Evolutionary conservation across 1,140 invertebrate species (phyloP).

Genomic region (Caenorhabditis remanei): DNA sequence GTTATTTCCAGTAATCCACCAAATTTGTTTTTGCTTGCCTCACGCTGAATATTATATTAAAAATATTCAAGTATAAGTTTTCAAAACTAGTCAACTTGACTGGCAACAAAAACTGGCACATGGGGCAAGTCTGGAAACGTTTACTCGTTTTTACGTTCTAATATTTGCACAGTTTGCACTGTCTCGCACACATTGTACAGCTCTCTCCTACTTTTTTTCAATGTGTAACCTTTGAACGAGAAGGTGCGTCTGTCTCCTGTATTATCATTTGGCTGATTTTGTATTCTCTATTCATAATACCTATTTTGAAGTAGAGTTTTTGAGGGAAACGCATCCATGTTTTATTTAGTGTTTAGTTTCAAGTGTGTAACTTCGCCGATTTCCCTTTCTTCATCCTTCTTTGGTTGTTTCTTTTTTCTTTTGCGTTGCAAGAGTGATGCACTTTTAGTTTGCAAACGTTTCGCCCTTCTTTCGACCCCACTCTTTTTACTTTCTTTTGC

Average conservation of each 20-base stretch:
- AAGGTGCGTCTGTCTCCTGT: neutral
- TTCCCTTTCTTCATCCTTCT: neutral
- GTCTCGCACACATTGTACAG: neutral
- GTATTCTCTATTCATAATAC: no score
- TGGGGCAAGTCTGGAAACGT: neutral
- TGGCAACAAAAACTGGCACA: neutral
- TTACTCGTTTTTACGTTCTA: conserved; percentile 31
- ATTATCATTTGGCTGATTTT: neutral
- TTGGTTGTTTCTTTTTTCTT: neutral
- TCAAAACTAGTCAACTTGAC: neutral
- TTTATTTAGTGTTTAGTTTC: no score
- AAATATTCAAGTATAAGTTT: neutral
- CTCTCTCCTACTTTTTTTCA: neutral
- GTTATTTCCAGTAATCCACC: no score
- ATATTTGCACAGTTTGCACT: conserved; percentile 32
- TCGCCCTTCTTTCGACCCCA: neutral
- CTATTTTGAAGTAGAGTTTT: no score
- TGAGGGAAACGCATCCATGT: no score
- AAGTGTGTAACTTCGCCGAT: no score
- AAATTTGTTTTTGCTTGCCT: no score
- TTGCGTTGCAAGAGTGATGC: conserved; percentile 9
- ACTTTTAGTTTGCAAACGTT: conserved; percentile 34
- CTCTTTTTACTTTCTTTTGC: conserved; percentile 10
- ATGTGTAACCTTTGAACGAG: conserved; percentile 22
- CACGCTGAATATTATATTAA: no score